A percentile compares a stretch with the other conserved stretches of the same genome.
phyloP scores from a whole-genome alignment of 2,888 invertebrate species.

The Hoplodrina ambigua region DNA sequence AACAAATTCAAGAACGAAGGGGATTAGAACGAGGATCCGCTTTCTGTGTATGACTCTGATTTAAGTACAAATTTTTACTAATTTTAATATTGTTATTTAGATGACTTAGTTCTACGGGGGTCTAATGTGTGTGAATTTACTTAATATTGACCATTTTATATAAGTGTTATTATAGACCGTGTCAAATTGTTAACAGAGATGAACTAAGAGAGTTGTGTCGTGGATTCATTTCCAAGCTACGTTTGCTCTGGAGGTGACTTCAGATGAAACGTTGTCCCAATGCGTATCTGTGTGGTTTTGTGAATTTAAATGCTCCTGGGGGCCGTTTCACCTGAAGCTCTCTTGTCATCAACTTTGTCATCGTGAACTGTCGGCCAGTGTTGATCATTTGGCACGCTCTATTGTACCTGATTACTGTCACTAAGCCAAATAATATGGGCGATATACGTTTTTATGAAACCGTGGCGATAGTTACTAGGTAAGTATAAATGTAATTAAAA shows the following conservation, averaged over 20 bases:
- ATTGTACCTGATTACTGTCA: slow-evolving; percentile 83
- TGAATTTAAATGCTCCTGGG: slow-evolving; percentile 38
- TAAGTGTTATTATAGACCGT: slow-evolving; percentile 80
- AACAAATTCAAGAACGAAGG: slow-evolving; percentile 41
- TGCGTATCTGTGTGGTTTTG: slow-evolving; percentile 57
- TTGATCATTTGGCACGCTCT: slow-evolving; percentile 80
- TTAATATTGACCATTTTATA: slow-evolving; percentile 70
- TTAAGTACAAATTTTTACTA: slow-evolving; percentile 90
- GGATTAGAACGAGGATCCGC: slow-evolving; percentile 71
- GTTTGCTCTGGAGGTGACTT: slow-evolving; percentile 36
- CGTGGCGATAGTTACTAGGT: slow-evolving; percentile 79
- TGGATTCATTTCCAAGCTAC: not conserved
- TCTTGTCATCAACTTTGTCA: slow-evolving; percentile 8
- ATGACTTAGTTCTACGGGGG: slow-evolving; percentile 81
- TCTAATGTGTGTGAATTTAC: slow-evolving; percentile 78
- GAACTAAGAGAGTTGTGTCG: slow-evolving; percentile 3
- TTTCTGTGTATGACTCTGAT: slow-evolving; percentile 86
- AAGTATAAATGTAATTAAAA: slow-evolving; percentile 64
- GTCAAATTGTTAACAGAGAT: slow-evolving; percentile 72
- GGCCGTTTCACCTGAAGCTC: slow-evolving; percentile 37
- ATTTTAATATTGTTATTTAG: slow-evolving; percentile 88
- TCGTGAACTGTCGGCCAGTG: slow-evolving; percentile 48
- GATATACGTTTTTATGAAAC: slow-evolving; percentile 72
- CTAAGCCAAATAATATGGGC: slow-evolving; percentile 78
- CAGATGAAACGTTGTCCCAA: slow-evolving; percentile 48